Base-by-base conservation (phyloP, 2,888 invertebrate species). In the Platycheirus albimanus region DNA sequence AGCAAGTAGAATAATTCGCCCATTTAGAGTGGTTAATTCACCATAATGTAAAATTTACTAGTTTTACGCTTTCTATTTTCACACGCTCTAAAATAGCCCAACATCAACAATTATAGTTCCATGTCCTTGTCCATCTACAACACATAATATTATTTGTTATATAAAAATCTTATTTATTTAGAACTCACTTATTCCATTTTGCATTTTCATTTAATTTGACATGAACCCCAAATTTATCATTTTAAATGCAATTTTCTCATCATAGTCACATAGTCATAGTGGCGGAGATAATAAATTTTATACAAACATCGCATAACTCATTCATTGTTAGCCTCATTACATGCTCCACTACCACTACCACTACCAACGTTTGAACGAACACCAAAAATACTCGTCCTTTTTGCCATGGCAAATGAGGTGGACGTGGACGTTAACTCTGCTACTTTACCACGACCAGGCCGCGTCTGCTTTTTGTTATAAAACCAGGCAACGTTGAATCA, bases 231-330 rank as follows among this genome's bases (percentile, higher is more conserved):
- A 75, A 79, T 79, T 77, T 41, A 63, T 77, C 77, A 77, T 77
- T 83, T 77, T 66, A 72, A 81, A 66, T 83, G 63, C 54, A 83
- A 83, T 77, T 77, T 67, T 63, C 77, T 61, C 52, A 81, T 77
- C 71, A 81, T 81, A 81, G 71, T 81, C 81, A 77, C 71, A 81
- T 81, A 81, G 71, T 81, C 81, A 77, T 66, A 72, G 67, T 81
- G 71, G 41, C 71, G n/a, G 54, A 24, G 71, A 72, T 77, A 77
- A 72, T 83, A 77, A 83, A 83, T 83, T 71, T 67, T 61, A 45
- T 49, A 51, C 61, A 20, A 66, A 58, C 81, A 64, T 66, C 45
- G 4, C 49, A 24, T 38, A 51, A 58, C 19, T 17, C 67, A 30
- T 51, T 61, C 45, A 45, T 61, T 61, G 61, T 61, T 43, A 61